Evolutionary conservation across 2,888 invertebrate species (phyloP).

Genomic region (Phrixothrix hirtus): DNA sequence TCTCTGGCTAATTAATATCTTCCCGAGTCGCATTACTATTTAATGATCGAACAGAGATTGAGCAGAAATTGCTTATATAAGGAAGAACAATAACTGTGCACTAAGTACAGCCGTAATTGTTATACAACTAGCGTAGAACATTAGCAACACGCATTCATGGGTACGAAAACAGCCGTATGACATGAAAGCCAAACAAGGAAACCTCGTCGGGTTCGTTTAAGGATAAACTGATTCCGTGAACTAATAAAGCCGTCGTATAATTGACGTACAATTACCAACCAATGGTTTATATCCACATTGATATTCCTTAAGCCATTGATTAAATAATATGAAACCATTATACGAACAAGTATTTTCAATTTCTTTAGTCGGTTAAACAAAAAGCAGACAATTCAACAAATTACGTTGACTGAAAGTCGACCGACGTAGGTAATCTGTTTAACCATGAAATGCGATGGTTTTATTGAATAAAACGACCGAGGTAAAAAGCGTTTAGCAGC

Average conservation of each 20-base stretch:
- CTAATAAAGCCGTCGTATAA: slow-evolving; percentile 39
- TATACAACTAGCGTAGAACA: not conserved
- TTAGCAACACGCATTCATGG: slow-evolving; percentile 12
- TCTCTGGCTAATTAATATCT: not conserved
- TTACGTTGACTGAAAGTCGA: slow-evolving; percentile 31
- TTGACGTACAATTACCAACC: slow-evolving; percentile 37
- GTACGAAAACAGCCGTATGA: slow-evolving; percentile 26
- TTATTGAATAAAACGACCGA: slow-evolving; percentile 34
- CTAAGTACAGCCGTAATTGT: not conserved
- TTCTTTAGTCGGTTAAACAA: slow-evolving; percentile 17
- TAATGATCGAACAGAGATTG: not conserved
- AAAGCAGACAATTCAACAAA: slow-evolving; percentile 31
- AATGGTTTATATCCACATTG: slow-evolving; percentile 29
- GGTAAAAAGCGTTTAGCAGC: slow-evolving; percentile 33
- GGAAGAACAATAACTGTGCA: too few species aligned
- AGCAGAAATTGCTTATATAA: not conserved
- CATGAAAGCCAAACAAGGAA: slow-evolving; percentile 29
- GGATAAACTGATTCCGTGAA: slow-evolving; percentile 33
- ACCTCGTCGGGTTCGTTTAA: slow-evolving; percentile 31
- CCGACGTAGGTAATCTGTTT: slow-evolving; percentile 34
- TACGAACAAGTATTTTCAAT: slow-evolving; percentile 13
- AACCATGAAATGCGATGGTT: slow-evolving; percentile 35
- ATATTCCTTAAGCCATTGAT: slow-evolving; percentile 34
- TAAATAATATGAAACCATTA: slow-evolving; percentile 36
- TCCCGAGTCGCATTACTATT: not conserved